These are phyloP conservation scores for Sclerurus mexicanus DNA, from an alignment of 2,113 vertebrate genomes.

Conservation along the genomic window DNA sequence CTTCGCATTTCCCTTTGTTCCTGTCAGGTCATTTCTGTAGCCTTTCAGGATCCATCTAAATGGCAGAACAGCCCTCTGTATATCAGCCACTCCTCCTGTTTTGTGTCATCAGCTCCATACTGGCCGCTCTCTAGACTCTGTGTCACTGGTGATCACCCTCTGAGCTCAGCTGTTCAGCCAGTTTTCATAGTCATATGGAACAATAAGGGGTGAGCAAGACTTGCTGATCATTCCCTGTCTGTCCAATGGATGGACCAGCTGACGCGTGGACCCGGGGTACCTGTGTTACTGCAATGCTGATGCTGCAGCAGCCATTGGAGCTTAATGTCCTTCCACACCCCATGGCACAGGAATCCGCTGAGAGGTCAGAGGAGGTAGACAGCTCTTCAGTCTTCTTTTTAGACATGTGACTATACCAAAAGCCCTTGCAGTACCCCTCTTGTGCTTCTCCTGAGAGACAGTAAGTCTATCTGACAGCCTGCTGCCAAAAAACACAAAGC, in stretches of 20 bases:
- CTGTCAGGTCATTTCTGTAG: not conserved
- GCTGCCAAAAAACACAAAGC: not conserved
- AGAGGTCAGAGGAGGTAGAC: not conserved
- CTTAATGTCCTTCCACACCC: not conserved
- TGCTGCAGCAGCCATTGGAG: not conserved
- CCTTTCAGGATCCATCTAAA: not conserved
- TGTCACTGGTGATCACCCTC: not conserved
- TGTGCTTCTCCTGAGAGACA: not conserved
- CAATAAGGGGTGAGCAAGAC: not conserved
- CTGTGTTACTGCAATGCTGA: not conserved
- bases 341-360: not conserved
- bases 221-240: not conserved
- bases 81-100: not conserved
- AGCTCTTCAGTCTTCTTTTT: not conserved
- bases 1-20: not conserved
- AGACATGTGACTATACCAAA: not conserved
- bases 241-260: not conserved
- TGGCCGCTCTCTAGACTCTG: not conserved
- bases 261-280: accelerated
- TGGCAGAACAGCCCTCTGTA: not conserved
- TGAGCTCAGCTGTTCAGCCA: not conserved
- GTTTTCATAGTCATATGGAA: not conserved
- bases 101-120: not conserved
- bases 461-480: not conserved
- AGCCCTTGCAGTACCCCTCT: not conserved